Conservation (phyloP, 2,797 vertebrate genomes). For the Anniella stebbinsi region DNA sequence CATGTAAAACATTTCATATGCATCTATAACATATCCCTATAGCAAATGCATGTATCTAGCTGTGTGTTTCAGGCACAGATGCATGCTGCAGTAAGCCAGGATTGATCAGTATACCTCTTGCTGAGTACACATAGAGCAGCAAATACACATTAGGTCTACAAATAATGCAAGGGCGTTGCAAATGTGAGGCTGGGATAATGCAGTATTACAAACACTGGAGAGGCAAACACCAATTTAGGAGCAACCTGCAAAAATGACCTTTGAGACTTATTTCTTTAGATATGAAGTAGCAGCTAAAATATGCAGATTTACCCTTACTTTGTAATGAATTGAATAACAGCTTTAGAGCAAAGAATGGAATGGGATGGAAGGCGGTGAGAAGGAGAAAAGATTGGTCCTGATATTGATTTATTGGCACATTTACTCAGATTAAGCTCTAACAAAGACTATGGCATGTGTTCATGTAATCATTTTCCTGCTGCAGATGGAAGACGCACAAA, state of each 20-base stretch:
- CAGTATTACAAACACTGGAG: background rate
- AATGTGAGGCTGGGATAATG: too few species aligned
- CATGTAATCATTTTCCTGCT: constrained; percentile 42
- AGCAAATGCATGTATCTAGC: background rate
- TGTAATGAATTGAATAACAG: background rate
- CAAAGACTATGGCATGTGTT: background rate
- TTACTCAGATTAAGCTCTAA: background rate
- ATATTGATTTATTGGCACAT: background rate
- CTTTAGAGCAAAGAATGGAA: background rate
- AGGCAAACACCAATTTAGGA: background rate
- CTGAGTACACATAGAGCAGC: background rate
- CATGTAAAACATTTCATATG: background rate
- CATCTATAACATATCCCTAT: background rate
- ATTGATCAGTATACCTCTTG: background rate
- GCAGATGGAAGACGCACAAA: constrained; percentile 97
- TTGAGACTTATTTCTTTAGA: background rate
- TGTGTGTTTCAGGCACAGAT: background rate
- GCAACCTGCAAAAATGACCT: background rate
- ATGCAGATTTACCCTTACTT: background rate
- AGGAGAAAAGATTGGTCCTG: background rate
- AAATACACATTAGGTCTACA: background rate
- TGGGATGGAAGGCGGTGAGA: background rate
- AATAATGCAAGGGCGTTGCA: background rate
- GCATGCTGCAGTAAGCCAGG: background rate
- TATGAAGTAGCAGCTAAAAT: background rate